These are phyloP conservation scores for Syndactyla subalaris DNA, from an alignment of 2,797 vertebrate species.

Conservation along the genomic window DNA sequence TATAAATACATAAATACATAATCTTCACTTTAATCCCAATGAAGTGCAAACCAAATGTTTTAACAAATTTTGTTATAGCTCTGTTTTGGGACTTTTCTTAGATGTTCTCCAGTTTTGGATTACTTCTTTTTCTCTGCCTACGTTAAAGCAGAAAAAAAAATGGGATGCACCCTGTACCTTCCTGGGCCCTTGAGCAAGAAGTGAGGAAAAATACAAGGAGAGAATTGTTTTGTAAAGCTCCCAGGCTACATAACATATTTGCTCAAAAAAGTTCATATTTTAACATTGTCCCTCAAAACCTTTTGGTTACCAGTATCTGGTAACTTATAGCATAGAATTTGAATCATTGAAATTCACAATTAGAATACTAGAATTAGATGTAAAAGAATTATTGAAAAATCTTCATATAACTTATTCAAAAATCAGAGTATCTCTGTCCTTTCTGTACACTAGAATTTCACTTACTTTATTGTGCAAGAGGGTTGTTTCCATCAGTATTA, in stretches of 20 bases:
- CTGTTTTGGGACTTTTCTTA: not conserved
- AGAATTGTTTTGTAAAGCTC: not conserved
- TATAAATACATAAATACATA: not conserved
- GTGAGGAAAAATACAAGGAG: not conserved
- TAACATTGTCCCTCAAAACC: not conserved
- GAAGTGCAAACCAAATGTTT: rapidly evolving
- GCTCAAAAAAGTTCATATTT: not conserved
- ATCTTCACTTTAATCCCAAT: not conserved
- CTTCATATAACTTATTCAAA: not conserved
- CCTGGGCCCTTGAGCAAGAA: not conserved
- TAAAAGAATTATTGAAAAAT: not conserved
- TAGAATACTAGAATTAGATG: not conserved
- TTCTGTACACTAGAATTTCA: not conserved
- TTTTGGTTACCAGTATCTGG: not conserved
- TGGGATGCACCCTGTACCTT: not conserved
- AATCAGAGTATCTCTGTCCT: not conserved
- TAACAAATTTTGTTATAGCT: not conserved
- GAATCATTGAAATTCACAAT: not conserved
- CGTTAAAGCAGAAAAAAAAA: not conserved
- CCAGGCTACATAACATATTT: not conserved
- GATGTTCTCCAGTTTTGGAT: not conserved
- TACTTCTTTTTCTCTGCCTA: not conserved
- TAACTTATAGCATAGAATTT: not conserved
- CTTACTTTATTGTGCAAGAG: not conserved
- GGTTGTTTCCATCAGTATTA: not conserved